Conservation (phyloP, 2,888 invertebrate genomes). For the Psococerastis gibbosa region DNA sequence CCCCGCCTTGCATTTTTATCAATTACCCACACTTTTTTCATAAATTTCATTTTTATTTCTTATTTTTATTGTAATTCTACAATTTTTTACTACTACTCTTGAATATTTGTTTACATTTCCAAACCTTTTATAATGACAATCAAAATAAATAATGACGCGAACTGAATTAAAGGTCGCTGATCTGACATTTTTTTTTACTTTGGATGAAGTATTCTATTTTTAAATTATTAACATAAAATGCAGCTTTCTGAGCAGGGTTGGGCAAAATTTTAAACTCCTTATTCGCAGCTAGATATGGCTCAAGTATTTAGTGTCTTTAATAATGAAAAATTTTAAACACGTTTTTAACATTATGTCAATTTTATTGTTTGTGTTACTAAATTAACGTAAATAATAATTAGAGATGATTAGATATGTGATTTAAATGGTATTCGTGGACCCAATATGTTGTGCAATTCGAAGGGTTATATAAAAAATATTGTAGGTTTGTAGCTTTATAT, state of each 20-base stretch:
- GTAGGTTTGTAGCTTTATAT: not conserved
- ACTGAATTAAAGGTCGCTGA: too few species aligned
- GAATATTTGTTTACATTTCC: not conserved
- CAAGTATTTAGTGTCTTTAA: constrained; percentile 11
- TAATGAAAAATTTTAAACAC: constrained; percentile 6
- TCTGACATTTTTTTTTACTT: too few species aligned
- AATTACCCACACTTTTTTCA: too few species aligned
- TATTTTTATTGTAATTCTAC: too few species aligned
- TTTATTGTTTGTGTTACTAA: constrained; percentile 10
- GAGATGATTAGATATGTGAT: constrained; percentile 7
- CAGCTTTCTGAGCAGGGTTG: not conserved
- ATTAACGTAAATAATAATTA: not conserved
- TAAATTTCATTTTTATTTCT: too few species aligned
- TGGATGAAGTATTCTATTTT: not conserved
- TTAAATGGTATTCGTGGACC: constrained; percentile 11
- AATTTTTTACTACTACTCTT: too few species aligned
- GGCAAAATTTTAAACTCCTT: too few species aligned
- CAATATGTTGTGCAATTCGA: constrained; percentile 5
- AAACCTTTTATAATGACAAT: not conserved
- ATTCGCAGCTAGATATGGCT: constrained; percentile 10
- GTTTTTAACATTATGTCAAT: constrained; percentile 8
- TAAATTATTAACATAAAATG: not conserved
- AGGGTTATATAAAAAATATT: not conserved
- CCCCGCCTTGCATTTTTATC: too few species aligned
- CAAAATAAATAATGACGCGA: not conserved